Evolutionary conservation across 2,113 vertebrate genomes (phyloP).

Genomic region (Pampusana beccarii): DNA sequence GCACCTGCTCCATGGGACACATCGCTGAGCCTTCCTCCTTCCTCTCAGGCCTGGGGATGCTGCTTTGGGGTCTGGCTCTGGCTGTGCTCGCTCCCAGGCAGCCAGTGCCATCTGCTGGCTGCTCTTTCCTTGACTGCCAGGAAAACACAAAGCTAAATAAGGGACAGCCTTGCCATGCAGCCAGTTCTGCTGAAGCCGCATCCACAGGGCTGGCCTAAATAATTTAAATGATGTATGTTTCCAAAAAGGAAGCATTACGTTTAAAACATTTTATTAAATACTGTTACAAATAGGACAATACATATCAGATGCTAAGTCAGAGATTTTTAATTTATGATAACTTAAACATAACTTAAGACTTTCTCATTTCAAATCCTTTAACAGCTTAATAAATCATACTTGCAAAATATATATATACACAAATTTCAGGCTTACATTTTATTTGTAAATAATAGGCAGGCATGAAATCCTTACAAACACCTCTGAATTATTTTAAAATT

Average conservation of each 20-base stretch:
- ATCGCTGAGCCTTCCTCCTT: background rate
- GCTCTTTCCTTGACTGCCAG: background rate
- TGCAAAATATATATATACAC: background rate
- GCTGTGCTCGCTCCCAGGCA: background rate
- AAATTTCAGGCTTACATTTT: background rate
- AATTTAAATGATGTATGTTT: background rate
- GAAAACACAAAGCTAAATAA: background rate
- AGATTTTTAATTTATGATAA: conserved; percentile 35
- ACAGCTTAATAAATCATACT: background rate
- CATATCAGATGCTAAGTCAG: background rate
- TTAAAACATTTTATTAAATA: conserved; percentile 44
- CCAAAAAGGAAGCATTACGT: background rate
- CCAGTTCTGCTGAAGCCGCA: background rate
- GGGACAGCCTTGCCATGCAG: background rate
- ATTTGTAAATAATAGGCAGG: background rate
- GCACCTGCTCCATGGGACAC: background rate
- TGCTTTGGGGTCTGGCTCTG: background rate
- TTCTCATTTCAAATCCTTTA: background rate
- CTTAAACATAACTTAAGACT: conserved; percentile 43
- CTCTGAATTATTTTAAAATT: background rate
- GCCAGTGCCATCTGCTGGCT: conserved; percentile 62
- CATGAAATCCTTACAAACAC: background rate
- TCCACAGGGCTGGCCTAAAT: background rate
- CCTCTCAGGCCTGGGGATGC: background rate
- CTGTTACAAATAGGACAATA: background rate